phyloP scores from a whole-genome alignment of 2,113 vertebrate genomes.

The Phoenicopterus ruber region DNA sequence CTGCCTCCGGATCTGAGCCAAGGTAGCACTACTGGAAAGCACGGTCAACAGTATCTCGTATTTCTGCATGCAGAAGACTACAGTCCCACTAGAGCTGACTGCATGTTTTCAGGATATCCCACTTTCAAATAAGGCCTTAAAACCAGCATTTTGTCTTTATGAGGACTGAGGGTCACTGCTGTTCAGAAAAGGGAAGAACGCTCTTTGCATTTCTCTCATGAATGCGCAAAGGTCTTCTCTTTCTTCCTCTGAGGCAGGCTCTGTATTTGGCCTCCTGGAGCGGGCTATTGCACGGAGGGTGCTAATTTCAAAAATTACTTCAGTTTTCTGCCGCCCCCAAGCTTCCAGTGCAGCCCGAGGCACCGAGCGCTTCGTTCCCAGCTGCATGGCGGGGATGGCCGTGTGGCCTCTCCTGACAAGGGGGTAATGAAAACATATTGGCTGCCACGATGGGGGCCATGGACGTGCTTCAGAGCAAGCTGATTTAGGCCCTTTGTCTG shows the following conservation, averaged over 20 bases:
- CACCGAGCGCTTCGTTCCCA: not conserved
- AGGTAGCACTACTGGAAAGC: not conserved
- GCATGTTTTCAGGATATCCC: not conserved
- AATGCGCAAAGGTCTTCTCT: not conserved
- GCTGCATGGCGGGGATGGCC: fast-evolving
- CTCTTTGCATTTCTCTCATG: not conserved
- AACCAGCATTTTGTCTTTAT: not conserved
- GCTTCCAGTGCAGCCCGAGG: not conserved
- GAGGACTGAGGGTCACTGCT: not conserved
- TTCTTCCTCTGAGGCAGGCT: not conserved
- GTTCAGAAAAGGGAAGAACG: not conserved
- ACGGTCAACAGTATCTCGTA: fast-evolving
- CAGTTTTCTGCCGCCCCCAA: not conserved
- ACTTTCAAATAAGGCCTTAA: not conserved
- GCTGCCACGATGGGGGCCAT: fast-evolving
- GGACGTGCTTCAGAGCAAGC: not conserved
- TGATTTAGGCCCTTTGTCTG: not conserved
- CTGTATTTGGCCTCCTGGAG: not conserved
- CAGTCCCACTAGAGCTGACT: not conserved
- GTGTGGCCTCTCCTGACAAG: not conserved
- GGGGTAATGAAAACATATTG: not conserved
- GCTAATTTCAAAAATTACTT: not conserved
- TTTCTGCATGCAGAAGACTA: not conserved
- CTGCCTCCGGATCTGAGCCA: not conserved
- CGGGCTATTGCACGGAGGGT: fast-evolving